phyloP scores from a whole-genome alignment of 2,113 vertebrate genomes.

The chimpanzee (Pan troglodytes) region NHGRI_mPanTro3-v2.1_pri NC_086015.1:15851001-15851500 shows the following conservation, averaged over 20 bases:
- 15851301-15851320: slow-evolving; percentile 61
- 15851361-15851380: slow-evolving; percentile 55
- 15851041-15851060: slow-evolving; percentile 33
- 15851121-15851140: slow-evolving; percentile 50
- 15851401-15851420: not conserved
- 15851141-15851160: slow-evolving; percentile 53
- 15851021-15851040: not conserved
- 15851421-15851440: not conserved
- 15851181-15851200: slow-evolving; percentile 28
- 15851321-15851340: slow-evolving; percentile 70
- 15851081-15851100: not conserved
- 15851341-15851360: slow-evolving; percentile 59
- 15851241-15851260: slow-evolving; percentile 43
- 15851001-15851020: not conserved
- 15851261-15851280: slow-evolving; percentile 71
- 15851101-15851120: slow-evolving; percentile 17
- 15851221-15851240: slow-evolving; percentile 39
- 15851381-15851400: slow-evolving; percentile 10
- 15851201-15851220: slow-evolving; percentile 51
- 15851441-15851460: slow-evolving; percentile 51
- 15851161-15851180: not conserved
- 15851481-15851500: slow-evolving; percentile 24
- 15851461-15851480: slow-evolving; percentile 46
- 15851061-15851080: slow-evolving; percentile 25
- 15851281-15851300: slow-evolving; percentile 69